Conservation (phyloP, 1,140 invertebrate genomes). For the Chrysoperla carnea region DNA sequence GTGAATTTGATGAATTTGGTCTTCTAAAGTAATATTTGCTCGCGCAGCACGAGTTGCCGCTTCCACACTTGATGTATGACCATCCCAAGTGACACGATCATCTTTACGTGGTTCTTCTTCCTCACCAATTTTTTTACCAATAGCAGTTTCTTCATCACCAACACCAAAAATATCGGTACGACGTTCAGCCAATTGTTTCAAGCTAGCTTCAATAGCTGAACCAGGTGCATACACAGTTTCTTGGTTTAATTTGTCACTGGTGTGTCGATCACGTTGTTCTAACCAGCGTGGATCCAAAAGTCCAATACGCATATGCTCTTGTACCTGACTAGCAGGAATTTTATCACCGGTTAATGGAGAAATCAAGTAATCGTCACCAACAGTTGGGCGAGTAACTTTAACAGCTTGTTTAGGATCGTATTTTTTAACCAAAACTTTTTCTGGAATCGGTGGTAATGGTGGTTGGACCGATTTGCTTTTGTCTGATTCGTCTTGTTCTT, state of each 20-base stretch:
- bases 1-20: constrained; percentile 95
- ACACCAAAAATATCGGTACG: constrained; percentile 99
- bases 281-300: constrained; percentile 95
- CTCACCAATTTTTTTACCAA: constrained; percentile 98
- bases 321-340: constrained; percentile 91
- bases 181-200: constrained; percentile 90
- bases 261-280: constrained; percentile 81
- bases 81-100: constrained; percentile 94
- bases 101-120: constrained; percentile 80
- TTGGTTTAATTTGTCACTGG: constrained; percentile 66
- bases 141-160: constrained; percentile 94
- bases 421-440: constrained; percentile 91
- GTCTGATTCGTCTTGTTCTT: constrained; percentile 36
- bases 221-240: constrained; percentile 76
- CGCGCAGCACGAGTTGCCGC: constrained; percentile 78
- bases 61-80: constrained; percentile 90
- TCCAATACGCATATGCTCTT: constrained; percentile 95
- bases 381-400: constrained; percentile 33
- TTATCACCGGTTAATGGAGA: constrained; percentile 96
- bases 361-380: constrained; percentile 81
- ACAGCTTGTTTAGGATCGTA: constrained; percentile 87
- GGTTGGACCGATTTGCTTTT: constrained; percentile 23
- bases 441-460: constrained; percentile 65
- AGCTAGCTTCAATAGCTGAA: constrained; percentile 83
- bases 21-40: constrained; percentile 90